Evolutionary conservation across 2,113 vertebrate genomes (phyloP), one percentile per base, ranked within the genome.

Genomic region (Cavia porcellus): DNA sequence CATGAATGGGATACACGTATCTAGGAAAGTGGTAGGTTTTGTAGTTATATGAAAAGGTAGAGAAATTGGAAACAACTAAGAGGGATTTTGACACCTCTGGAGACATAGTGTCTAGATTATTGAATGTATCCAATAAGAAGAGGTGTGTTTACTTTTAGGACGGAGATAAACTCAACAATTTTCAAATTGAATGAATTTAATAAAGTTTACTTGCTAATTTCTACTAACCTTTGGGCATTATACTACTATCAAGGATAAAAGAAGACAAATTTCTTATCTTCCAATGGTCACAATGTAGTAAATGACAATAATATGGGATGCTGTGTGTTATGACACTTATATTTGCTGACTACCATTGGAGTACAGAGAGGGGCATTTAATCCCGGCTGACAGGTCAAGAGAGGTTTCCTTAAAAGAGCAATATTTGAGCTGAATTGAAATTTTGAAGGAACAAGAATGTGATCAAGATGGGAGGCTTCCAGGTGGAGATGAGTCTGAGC

Each of bases 141-240:
- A 75, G 57, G 82, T 77, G 2, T 61, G 12, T 81, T 80, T 96
- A 47, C 81, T 92, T 61, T 87, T n/a, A 85, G 57, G 50, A 80
- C 81, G 25, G 30, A 42, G 5, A 66, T 85, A 75, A 86, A 87
- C 38, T 81, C 57, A 91, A 84, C 0, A 55, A 52, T 81, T 91
- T 95, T 94, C 35, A 5, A 84, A 50, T 42, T 88, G 19, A 84
- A 68, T 66, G 19, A 50, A 86, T 52, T 97, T 57, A 84, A 61
- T 30, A 85, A 3, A 74, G 81, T 96, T 81, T 70, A 15, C 50
- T 94, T 95, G 80, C 32, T 93, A 80, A 92, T 86, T 83, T 92
- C 57, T 52, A 22, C 38, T 64, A 45, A 3, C 9, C 47, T 84
- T 75, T 75, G 62, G 62, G 38, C 24, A 88, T 24, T 59, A 68